phyloP scores from a whole-genome alignment of 2,888 invertebrate species.

The Chymomyza procnemis region DNA sequence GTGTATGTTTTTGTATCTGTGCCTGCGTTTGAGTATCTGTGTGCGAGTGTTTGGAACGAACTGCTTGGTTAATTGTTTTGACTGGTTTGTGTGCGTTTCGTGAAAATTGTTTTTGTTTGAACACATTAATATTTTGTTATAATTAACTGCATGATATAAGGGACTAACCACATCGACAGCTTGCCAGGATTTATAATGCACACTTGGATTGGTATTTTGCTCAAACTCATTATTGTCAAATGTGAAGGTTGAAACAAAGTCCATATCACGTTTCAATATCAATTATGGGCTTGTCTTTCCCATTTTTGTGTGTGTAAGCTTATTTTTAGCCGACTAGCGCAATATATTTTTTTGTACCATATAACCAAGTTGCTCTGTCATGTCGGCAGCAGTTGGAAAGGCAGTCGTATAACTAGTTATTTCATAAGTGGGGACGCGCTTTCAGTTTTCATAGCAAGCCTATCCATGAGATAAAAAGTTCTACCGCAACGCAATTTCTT shows the following conservation, averaged over 20 bases:
- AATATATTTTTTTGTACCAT: not conserved
- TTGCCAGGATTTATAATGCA: not conserved
- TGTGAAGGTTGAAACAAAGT: not conserved
- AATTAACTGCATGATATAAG: constrained; percentile 27
- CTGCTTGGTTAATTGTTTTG: constrained; percentile 6
- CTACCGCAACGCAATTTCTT: too few species aligned
- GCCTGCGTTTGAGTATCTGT: not conserved
- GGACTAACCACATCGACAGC: not conserved
- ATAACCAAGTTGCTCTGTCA: too few species aligned
- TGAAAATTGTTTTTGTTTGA: constrained; percentile 9
- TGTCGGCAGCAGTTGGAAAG: too few species aligned
- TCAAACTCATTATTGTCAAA: not conserved
- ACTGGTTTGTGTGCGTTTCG: constrained; percentile 9
- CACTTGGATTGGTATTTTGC: not conserved
- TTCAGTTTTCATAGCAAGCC: too few species aligned
- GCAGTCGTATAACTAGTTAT: too few species aligned
- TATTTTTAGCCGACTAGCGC: not conserved
- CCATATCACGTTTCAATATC: not conserved
- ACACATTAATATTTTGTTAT: constrained; percentile 36
- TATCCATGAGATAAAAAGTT: too few species aligned
- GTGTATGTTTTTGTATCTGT: not conserved
- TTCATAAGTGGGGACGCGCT: too few species aligned
- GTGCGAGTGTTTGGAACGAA: not conserved
- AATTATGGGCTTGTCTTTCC: not conserved
- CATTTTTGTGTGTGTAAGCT: not conserved